phyloP scores from a whole-genome alignment of 2,888 invertebrate species.

The Pseudoips prasinana region DNA sequence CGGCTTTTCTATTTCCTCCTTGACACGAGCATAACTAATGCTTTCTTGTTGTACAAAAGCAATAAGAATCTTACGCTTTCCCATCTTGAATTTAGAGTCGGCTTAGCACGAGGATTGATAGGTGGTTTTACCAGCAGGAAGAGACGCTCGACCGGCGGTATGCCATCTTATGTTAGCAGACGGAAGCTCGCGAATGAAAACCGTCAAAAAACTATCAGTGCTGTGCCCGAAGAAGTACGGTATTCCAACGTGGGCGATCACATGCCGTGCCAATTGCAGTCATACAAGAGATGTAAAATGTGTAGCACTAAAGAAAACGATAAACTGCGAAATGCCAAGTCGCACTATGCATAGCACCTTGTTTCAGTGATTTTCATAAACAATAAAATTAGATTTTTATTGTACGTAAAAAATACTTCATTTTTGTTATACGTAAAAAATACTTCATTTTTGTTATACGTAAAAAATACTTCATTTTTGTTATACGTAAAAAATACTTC shows the following conservation, averaged over 20 bases:
- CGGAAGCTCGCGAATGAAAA: constrained; percentile 6
- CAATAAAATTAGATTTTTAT: no score
- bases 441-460: no score
- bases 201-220: constrained; percentile 14
- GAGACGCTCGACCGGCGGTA: constrained; percentile 14
- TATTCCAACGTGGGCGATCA: constrained; percentile 14
- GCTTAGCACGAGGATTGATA: constrained; percentile 26
- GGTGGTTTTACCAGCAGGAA: constrained; percentile 24
- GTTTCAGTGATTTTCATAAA: no score
- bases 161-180: constrained; percentile 16
- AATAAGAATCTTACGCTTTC: constrained; percentile 15
- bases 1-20: no score
- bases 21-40: constrained; percentile 28
- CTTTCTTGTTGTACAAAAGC: constrained; percentile 19
- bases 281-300: constrained; percentile 21
- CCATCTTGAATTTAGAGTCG: constrained; percentile 27
- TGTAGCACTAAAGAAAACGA: constrained; percentile 23
- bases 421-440: no score
- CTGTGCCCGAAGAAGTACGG: constrained; percentile 16
- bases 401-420: no score
- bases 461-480: no score
- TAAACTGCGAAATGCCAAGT: no score
- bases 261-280: constrained; percentile 7
- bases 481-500: no score
- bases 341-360: no score